phyloP scores from a whole-genome alignment of 2,113 vertebrate genomes.

The Falcunculus frontatus region DNA sequence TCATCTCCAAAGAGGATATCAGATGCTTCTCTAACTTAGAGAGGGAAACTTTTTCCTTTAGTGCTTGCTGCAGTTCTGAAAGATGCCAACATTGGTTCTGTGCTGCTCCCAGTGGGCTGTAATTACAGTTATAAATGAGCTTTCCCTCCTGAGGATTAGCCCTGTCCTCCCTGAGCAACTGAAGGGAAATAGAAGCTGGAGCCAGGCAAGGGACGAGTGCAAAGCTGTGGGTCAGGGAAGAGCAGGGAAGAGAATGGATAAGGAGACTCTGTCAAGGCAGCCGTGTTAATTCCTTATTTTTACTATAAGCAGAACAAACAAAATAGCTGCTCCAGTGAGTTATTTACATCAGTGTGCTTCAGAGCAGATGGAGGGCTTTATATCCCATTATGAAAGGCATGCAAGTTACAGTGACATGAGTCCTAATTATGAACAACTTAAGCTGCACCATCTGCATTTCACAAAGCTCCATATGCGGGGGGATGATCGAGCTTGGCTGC shows the following conservation, averaged over 20 bases:
- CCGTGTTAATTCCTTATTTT: neutral
- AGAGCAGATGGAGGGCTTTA: constrained; percentile 43
- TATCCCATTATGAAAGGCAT: neutral
- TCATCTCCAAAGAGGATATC: neutral
- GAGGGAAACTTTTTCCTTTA: neutral
- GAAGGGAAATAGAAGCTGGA: neutral
- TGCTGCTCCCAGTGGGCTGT: neutral
- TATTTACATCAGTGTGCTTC: constrained; percentile 26
- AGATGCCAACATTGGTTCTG: neutral
- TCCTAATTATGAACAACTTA: constrained; percentile 40
- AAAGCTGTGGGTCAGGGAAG: neutral
- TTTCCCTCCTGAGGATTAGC: neutral
- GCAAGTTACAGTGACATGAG: constrained; percentile 12
- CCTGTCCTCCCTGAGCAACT: neutral
- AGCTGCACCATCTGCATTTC: constrained; percentile 37
- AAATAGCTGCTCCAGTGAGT: neutral
- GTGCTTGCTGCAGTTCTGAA: neutral
- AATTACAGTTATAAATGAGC: neutral
- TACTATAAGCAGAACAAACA: neutral
- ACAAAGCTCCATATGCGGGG: constrained; percentile 23
- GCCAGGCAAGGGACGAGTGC: neutral
- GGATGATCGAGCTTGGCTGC: neutral
- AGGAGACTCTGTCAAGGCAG: neutral
- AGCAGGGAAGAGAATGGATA: neutral
- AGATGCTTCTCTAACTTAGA: neutral